Conservation (phyloP, 1,140 invertebrate species). For the Macrobrachium nipponense region DNA sequence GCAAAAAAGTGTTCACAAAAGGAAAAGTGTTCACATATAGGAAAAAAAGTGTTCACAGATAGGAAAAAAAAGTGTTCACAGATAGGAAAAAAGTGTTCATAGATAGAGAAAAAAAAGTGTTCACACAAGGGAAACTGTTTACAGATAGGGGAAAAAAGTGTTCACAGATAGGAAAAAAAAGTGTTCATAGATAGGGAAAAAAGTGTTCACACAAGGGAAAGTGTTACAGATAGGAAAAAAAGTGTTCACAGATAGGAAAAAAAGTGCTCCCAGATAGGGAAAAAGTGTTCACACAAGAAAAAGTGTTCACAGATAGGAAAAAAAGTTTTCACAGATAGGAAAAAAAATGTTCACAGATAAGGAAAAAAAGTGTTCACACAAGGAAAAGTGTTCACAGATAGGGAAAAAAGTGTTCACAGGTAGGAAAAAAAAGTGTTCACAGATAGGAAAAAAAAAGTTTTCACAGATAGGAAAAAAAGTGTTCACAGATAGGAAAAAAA, state of each 20-base stretch:
- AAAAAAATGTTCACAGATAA: too few relatives aligned
- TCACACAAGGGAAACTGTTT: background rate
- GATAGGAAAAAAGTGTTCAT: background rate
- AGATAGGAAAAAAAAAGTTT: background rate
- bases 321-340: background rate
- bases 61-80: background rate
- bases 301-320: background rate
- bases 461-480: background rate
- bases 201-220: too few relatives aligned
- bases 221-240: too few relatives aligned
- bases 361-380: background rate
- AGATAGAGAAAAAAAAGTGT: background rate
- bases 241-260: background rate
- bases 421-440: too few relatives aligned
- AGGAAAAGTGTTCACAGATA: background rate
- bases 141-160: background rate
- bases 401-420: background rate
- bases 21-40: too few relatives aligned
- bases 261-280: background rate
- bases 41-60: background rate
- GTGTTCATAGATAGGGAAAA: conserved; percentile 5
- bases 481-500: background rate
- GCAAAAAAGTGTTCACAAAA: background rate
- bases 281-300: too few relatives aligned
- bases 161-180: too few relatives aligned